phyloP scores from a whole-genome alignment of 2,113 vertebrate genomes.

The Anguilla rostrata region DNA sequence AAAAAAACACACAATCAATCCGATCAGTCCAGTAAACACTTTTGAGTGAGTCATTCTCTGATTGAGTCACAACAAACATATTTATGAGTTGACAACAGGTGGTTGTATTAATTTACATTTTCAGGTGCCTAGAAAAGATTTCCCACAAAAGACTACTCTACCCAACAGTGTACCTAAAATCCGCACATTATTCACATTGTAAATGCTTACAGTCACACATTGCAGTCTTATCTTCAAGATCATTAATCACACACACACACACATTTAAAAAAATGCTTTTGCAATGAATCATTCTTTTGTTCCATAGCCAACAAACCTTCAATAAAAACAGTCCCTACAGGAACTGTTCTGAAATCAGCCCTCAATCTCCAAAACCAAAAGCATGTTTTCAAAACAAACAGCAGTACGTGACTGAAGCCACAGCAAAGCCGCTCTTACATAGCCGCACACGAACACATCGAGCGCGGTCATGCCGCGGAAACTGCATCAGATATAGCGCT shows the following conservation, averaged over 20 bases:
- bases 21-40: not conserved
- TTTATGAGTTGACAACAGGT: slow-evolving; percentile 17
- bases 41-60: not conserved
- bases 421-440: not conserved
- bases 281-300: not conserved
- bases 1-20: not conserved
- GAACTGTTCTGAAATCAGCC: not conserved
- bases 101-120: slow-evolving; percentile 13
- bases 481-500: not conserved
- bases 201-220: not conserved
- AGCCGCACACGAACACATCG: not conserved
- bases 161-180: not conserved
- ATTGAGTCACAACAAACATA: not conserved
- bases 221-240: not conserved
- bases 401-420: not conserved
- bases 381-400: not conserved
- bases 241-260: not conserved
- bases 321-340: not conserved
- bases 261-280: not conserved
- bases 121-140: not conserved
- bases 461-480: not conserved
- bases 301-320: not conserved
- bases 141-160: slow-evolving; percentile 1
- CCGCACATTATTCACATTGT: not conserved
- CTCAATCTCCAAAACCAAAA: not conserved